A percentile compares a stretch with the other conserved stretches of the same genome.
These are phyloP conservation scores for Felis chaus DNA, from an alignment of 2,113 vertebrate species.

Conservation along the genomic window DNA sequence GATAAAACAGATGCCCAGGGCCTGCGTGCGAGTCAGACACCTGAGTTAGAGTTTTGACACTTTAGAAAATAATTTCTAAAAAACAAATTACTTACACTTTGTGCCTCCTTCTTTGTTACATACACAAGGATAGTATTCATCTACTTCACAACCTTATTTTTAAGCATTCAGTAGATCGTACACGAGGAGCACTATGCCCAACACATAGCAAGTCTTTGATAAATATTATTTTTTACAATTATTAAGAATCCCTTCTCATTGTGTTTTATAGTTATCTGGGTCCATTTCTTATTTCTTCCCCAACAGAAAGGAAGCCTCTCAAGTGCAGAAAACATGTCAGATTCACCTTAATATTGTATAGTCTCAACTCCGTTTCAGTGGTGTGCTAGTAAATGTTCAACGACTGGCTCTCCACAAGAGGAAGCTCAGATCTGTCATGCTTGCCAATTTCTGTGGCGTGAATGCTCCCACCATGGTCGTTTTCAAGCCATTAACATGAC, in stretches of 20 bases:
- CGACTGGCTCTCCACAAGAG: not conserved
- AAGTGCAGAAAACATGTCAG: not conserved
- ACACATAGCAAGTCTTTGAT: not conserved
- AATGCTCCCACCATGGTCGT: not conserved
- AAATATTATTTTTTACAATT: not conserved
- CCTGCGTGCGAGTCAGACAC: not conserved
- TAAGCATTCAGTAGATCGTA: not conserved
- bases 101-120: not conserved
- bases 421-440: not conserved
- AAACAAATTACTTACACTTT: too few relatives aligned
- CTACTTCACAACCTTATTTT: not conserved
- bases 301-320: not conserved
- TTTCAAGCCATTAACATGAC: not conserved
- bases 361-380: not conserved
- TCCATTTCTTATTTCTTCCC: not conserved
- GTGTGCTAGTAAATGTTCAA: not conserved
- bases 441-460: slow-evolving; percentile 3
- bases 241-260: not conserved
- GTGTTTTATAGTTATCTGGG: not conserved
- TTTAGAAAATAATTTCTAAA: too few relatives aligned
- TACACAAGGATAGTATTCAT: not conserved
- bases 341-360: not conserved
- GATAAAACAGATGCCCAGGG: too few relatives aligned
- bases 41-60: not conserved
- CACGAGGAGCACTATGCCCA: not conserved